Evolutionary conservation across 2,797 vertebrate species (phyloP), one percentile per base, ranked within the genome.

Genomic region (Peromyscus eremicus): DNA sequence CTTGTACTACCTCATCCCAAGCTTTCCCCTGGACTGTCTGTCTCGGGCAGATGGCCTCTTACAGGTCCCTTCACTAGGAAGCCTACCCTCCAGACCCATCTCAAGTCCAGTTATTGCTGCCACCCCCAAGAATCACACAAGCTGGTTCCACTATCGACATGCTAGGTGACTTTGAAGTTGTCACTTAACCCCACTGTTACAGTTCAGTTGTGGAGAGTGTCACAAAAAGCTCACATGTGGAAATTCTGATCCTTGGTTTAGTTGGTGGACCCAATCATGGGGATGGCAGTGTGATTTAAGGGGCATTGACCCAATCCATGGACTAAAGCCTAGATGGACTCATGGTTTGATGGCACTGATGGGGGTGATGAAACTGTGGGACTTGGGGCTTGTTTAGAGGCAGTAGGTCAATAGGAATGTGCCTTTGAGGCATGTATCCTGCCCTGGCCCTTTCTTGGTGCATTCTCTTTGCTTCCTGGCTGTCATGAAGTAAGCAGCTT

Each of bases 1-100:
- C 32, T 5, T 32, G 9, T 5, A 5, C 46, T 23, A 4, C 0
- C 1, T 1, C 2, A 0, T 1, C 52, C n/a, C 8, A 6, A 1
- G 43, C 68, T 34, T 37, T 5, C 2, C 34, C 46, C 64, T 6
- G 7, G n/a, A 29, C 49, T 23, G 55, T 13, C 37, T 32, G n/a
- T 46, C 19, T 62, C 3, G 3, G 37, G 13, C 52, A 37, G 64
- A 49, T 1, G 70, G 57, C n/a, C 34, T 87, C 10, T 37, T 0
- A 0, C 4, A 17, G 76, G 12, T 76, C 60, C 34, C 37, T 29
- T 84, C 25, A 34, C 17, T 5, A 34, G 40, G 11, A 37, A 46
- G 8, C 57, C 55, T 64, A 2, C 19, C 6, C 34, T 64, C 6
- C 57, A 52, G 55, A 66, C 19, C 27, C 34, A 23, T 32, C 52